These are phyloP conservation scores for Caranx melampygus DNA, from an alignment of 2,113 vertebrate genomes.

Conservation along the genomic window DNA sequence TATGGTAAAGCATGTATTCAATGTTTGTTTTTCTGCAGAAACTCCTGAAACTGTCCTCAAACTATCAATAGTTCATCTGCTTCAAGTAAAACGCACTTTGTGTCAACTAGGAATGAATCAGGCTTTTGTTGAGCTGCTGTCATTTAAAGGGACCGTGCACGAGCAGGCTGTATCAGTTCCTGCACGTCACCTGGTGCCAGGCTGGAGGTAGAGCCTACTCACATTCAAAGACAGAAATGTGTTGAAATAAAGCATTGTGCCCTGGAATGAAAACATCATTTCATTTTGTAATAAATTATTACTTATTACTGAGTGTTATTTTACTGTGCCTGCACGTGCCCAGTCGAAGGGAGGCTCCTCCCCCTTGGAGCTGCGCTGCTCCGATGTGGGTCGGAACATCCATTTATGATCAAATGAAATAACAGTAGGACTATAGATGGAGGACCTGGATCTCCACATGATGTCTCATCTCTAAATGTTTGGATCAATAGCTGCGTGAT, in stretches of 20 bases:
- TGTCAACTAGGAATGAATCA: neutral
- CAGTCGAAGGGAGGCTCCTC: conserved; percentile 5
- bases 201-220: neutral
- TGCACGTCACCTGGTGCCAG: neutral
- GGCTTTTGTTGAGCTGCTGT: neutral
- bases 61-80: neutral
- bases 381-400: neutral
- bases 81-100: neutral
- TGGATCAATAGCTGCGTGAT: neutral
- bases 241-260: neutral
- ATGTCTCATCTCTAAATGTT: neutral
- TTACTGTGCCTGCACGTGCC: neutral
- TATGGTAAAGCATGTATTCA: neutral
- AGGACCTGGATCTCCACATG: neutral
- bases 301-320: neutral
- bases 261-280: neutral
- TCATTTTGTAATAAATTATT: conserved; percentile 14
- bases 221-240: neutral
- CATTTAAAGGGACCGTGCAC: conserved; percentile 14
- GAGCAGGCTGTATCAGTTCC: neutral
- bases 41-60: conserved; percentile 1
- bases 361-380: neutral
- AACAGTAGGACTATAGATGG: neutral
- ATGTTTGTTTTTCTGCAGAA: neutral
- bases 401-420: neutral